A percentile compares a stretch with the other conserved stretches of the same genome.
Conservation (phyloP, 2,113 vertebrate genomes). For the Varanus komodoensis region DNA sequence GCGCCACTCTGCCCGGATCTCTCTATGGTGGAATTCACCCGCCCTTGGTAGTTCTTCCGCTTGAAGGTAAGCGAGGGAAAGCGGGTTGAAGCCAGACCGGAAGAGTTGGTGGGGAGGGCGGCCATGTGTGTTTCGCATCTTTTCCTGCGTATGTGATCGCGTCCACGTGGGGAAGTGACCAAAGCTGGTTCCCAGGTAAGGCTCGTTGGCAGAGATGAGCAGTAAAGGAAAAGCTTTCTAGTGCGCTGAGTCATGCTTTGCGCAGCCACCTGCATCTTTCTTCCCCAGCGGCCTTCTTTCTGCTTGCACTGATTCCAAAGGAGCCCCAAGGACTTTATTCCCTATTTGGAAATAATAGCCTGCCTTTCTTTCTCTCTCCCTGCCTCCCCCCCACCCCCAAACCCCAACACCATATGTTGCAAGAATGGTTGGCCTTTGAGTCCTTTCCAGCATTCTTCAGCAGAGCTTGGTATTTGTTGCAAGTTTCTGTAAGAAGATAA, state of each 20-base stretch:
- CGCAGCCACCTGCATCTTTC: neutral
- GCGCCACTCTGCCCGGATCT: neutral
- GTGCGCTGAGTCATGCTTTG: neutral
- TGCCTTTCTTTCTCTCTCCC: neutral
- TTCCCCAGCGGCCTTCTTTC: too few species aligned
- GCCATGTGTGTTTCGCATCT: accelerated
- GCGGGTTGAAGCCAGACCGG: neutral
- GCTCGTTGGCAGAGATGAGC: too few species aligned
- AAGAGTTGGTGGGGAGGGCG: neutral
- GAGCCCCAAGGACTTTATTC: neutral
- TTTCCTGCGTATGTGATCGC: neutral
- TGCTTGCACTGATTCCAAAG: neutral
- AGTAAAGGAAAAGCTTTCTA: neutral
- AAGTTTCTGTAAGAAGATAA: neutral
- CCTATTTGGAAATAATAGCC: neutral
- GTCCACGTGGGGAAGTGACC: neutral
- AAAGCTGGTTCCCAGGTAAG: neutral
- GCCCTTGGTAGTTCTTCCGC: neutral
- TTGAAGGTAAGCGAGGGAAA: neutral
- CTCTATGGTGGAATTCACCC: neutral
- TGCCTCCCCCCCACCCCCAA: too few species aligned
- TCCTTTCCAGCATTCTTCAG: too few species aligned
- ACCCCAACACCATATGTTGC: neutral
- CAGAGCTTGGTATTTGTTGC: too few species aligned
- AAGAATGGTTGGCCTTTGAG: neutral